Base-by-base conservation (phyloP, 2,797 vertebrate species). In the Melanotaenia pygmaea region DNA sequence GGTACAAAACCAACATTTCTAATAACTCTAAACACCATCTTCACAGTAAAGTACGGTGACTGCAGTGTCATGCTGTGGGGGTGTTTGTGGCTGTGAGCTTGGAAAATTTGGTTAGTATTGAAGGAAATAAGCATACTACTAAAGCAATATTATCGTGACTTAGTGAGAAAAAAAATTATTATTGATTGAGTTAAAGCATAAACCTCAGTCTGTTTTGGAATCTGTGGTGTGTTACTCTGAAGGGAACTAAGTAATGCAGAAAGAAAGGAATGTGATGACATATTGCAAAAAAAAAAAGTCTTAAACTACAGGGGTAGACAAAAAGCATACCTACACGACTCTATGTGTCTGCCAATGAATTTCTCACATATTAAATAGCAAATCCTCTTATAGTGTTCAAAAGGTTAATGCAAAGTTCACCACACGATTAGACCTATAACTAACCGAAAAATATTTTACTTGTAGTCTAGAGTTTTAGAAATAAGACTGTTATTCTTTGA, bases 341-440 rank as follows among this genome's bases (percentile, higher is more conserved):
- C 47, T 20, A 20, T 3, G 20, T 50, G 7, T 50, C 18, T 47
- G 43, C 43, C 7, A 20, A 50, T 50, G 45, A 50, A 50, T 22
- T 50, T n/a, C 20, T 43, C 20, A 22, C 45, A 50, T 47, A 20
- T n/a, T 50, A 50, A 50, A n/a, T 47, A 10, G 45, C 45, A 10
- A n/a, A 51, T 51, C 47, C 47, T 51, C 47, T 51, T 11, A 51
- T n/a, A 50, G 10, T 50, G 45, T 51, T 51, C 11, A 51, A 51
- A 51, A 51, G 47, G 47, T 51, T 22, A 22, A 51, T 51, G 47
- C 47, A 51, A 51, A 51, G 47, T 51, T 51, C n/a, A 51, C 47
- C 10, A 4, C 47, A 51, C n/a, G 47, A 7, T 22, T 51, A 9
- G 10, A 51, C 47, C 47, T 22, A 51, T n/a, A 51, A 11, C 8